These are phyloP conservation scores for Entomyzon cyanotis DNA, from an alignment of 2,113 vertebrate species.

Conservation along the genomic window DNA sequence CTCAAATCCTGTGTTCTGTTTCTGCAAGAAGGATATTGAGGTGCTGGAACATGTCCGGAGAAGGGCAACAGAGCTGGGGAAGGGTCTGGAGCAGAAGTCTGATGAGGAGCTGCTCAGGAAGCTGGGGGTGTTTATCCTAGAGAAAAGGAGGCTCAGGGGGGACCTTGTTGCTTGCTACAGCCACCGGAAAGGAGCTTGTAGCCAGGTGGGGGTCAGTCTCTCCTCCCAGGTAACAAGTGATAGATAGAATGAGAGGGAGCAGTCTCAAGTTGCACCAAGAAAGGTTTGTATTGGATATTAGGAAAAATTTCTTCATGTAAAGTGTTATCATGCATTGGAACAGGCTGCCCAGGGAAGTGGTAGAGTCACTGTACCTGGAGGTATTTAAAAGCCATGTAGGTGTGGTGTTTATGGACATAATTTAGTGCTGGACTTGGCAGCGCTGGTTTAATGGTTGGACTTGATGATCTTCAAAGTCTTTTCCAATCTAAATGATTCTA, in stretches of 20 bases:
- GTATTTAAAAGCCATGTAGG: not conserved
- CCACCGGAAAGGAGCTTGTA: not conserved
- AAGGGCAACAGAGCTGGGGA: accelerated
- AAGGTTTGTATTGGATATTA: not conserved
- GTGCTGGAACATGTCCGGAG: accelerated
- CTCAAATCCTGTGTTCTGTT: not conserved
- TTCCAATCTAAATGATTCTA: not conserved
- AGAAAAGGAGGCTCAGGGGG: not conserved
- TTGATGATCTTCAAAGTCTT: not conserved
- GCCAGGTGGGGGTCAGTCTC: accelerated
- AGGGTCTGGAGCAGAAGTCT: not conserved
- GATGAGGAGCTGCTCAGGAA: not conserved
- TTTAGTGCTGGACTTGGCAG: not conserved
- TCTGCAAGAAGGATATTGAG: accelerated
- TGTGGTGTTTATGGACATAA: not conserved
- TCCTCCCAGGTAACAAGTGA: not conserved
- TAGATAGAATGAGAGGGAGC: not conserved
- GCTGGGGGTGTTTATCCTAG: not conserved
- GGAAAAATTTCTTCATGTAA: not conserved
- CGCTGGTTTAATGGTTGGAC: not conserved
- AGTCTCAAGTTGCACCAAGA: not conserved
- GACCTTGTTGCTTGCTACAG: not conserved
- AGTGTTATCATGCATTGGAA: not conserved
- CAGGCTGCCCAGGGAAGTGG: not conserved
- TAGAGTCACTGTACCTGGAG: not conserved